Conservation (phyloP, 2,113 vertebrate genomes). For the Corvus hawaiiensis region DNA sequence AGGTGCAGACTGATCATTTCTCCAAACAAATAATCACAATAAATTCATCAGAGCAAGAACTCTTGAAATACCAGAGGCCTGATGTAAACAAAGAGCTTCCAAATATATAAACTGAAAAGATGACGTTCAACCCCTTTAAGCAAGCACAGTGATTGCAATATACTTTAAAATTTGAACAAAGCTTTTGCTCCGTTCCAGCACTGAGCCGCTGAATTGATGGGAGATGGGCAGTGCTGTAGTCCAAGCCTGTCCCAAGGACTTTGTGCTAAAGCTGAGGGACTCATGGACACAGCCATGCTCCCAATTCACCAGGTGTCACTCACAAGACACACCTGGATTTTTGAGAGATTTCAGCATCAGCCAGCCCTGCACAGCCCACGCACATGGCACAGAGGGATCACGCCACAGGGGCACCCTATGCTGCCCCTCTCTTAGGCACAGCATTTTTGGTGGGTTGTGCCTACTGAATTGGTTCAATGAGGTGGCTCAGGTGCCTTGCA, state of each 20-base stretch:
- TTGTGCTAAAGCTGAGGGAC: background rate
- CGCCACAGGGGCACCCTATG: fast-evolving
- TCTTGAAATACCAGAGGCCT: background rate
- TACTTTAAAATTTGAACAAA: background rate
- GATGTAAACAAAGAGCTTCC: conserved; percentile 3
- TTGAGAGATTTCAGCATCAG: background rate
- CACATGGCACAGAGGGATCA: background rate
- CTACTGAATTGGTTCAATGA: background rate
- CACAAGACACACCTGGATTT: background rate
- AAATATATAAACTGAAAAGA: background rate
- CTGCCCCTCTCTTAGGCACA: background rate
- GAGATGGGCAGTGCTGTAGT: background rate
- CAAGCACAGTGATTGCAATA: background rate
- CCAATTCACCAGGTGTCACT: background rate
- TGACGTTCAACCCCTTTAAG: background rate
- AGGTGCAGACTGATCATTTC: background rate
- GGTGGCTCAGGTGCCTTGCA: background rate
- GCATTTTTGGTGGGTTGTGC: background rate
- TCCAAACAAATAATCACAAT: background rate
- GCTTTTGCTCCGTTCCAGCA: fast-evolving
- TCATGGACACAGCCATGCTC: background rate
- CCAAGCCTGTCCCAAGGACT: fast-evolving
- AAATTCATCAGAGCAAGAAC: background rate
- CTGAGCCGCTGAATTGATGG: fast-evolving
- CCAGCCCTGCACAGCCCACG: background rate